Evolutionary conservation across 2,113 vertebrate genomes (phyloP).

Genomic region (Hymenochirus boettgeri): DNA sequence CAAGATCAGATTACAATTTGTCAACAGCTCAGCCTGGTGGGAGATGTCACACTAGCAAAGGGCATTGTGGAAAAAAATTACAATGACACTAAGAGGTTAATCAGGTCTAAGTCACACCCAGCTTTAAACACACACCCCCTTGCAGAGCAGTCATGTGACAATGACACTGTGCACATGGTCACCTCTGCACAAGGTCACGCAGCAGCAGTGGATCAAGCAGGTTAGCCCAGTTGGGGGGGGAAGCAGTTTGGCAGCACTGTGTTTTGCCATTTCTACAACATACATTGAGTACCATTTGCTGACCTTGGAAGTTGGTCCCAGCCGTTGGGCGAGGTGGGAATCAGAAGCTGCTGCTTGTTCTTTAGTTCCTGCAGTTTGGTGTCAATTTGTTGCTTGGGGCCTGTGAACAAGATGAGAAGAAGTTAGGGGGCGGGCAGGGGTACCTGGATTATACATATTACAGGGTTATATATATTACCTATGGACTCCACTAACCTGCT

Average conservation of each 20-base stretch:
- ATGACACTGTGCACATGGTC: slow-evolving; percentile 35
- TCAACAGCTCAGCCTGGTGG: too few species aligned
- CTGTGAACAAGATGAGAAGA: slow-evolving; percentile 49
- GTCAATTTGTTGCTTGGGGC: slow-evolving; percentile 82
- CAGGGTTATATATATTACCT: neutral
- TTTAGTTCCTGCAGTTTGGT: slow-evolving; percentile 73
- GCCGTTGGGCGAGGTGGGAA: slow-evolving; percentile 39
- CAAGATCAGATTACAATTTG: too few species aligned
- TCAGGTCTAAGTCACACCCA: neutral
- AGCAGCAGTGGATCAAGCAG: slow-evolving; percentile 2
- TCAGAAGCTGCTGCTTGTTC: slow-evolving; percentile 43
- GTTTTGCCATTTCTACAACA: neutral
- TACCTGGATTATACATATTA: neutral
- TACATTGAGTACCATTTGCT: slow-evolving; percentile 26
- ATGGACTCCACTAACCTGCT: too few species aligned
- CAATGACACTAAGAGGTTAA: neutral
- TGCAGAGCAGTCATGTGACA: slow-evolving; percentile 26
- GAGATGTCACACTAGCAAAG: too few species aligned
- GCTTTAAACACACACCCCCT: neutral
- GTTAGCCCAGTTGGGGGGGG: neutral
- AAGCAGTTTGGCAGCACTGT: neutral
- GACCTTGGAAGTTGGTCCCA: slow-evolving; percentile 55
- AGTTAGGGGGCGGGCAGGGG: neutral
- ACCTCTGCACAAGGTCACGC: slow-evolving; percentile 73
- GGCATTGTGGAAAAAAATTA: too few species aligned